Conservation (phyloP, 2,797 vertebrate species). For the Syngnathus rostellatus region DNA sequence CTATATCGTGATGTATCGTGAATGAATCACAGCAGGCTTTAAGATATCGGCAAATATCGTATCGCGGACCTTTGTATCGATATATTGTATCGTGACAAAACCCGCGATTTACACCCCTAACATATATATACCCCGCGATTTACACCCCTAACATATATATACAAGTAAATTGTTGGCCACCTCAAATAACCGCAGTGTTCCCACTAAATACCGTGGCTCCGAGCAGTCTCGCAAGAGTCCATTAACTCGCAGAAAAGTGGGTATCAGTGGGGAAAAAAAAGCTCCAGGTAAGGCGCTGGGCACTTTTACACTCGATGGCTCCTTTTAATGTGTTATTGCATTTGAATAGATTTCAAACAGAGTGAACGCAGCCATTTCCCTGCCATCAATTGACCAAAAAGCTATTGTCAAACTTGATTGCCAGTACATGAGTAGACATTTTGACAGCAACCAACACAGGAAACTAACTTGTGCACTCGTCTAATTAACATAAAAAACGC, state of each 20-base stretch:
- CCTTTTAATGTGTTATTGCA: neutral
- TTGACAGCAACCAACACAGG: neutral
- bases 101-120: no score
- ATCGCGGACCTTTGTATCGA: no score
- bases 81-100: no score
- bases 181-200: neutral
- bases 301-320: slow-evolving; percentile 2
- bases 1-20: no score
- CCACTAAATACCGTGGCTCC: neutral
- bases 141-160: no score
- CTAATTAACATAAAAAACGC: no score
- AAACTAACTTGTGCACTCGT: no score
- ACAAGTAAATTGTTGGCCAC: neutral
- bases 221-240: neutral
- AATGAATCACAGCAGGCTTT: no score
- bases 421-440: neutral
- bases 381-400: neutral
- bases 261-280: neutral
- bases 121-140: no score
- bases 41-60: no score
- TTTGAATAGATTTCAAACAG: neutral
- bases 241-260: neutral
- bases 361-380: neutral
- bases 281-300: neutral
- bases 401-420: neutral